Evolutionary conservation across 2,888 invertebrate species (phyloP).

Genomic region (Octodonta nipae): DNA sequence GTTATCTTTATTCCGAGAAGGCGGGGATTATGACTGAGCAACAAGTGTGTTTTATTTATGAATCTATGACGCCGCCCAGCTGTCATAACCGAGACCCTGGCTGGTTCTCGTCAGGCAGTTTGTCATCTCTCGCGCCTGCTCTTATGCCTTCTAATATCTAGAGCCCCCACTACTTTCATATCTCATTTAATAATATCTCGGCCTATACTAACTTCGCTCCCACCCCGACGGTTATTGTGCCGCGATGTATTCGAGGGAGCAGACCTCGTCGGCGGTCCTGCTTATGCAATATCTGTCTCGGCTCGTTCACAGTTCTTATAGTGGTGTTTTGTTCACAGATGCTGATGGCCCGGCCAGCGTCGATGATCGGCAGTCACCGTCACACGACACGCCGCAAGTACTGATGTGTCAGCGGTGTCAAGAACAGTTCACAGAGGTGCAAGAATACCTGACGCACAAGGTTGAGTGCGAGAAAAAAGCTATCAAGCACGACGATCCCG

Average conservation of each 20-base stretch:
- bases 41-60: constrained; percentile 60
- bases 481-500: constrained; percentile 49
- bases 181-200: constrained; percentile 41
- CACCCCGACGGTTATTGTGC: constrained; percentile 17
- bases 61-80: constrained; percentile 51
- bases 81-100: constrained; percentile 56
- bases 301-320: not conserved
- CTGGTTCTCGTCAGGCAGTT: constrained; percentile 40
- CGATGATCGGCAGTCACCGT: constrained; percentile 11
- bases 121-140: constrained; percentile 36
- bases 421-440: constrained; percentile 49
- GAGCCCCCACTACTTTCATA: constrained; percentile 31
- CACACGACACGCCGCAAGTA: constrained; percentile 30
- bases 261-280: constrained; percentile 20
- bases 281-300: no score
- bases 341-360: constrained; percentile 16
- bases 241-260: constrained; percentile 20
- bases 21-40: constrained; percentile 47
- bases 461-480: constrained; percentile 49
- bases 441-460: constrained; percentile 50
- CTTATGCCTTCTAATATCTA: constrained; percentile 26
- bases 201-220: constrained; percentile 29
- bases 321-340: constrained; percentile 16
- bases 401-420: constrained; percentile 53
- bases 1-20: no score